Conservation (phyloP, 2,888 invertebrate genomes). For the Diogma glabrata region DNA sequence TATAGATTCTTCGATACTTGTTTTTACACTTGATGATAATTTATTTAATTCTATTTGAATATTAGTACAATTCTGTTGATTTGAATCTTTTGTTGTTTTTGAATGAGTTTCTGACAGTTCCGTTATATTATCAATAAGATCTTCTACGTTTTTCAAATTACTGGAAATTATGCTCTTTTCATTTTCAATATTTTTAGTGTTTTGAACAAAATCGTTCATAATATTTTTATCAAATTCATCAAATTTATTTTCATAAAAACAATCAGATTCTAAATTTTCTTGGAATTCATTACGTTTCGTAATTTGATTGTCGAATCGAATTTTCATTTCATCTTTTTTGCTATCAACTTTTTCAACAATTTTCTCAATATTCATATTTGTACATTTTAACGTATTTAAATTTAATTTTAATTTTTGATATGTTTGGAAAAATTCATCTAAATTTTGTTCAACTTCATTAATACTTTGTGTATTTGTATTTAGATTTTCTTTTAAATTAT, state of each 20-base stretch:
- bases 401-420: not conserved
- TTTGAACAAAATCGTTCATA: not conserved
- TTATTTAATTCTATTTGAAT: not conserved
- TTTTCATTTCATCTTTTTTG: not conserved
- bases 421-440: not conserved
- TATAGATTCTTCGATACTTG: slow-evolving; percentile 19
- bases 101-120: not conserved
- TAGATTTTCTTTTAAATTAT: not conserved
- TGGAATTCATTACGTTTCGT: not conserved
- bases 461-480: not conserved
- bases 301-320: not conserved
- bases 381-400: not conserved
- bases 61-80: not conserved
- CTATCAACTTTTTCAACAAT: not conserved
- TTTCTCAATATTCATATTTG: not conserved
- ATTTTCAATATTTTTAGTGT: not conserved
- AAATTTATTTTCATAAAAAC: not conserved
- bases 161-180: not conserved
- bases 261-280: not conserved
- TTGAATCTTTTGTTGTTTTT: not conserved
- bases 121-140: not conserved
- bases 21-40: not conserved
- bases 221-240: not conserved
- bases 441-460: not conserved
- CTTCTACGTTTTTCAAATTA: not conserved